Percentiles rank a stretch among this genome's conserved stretches.
These are phyloP conservation scores for Platorchestia sp. DNA, from an alignment of 1,140 invertebrate genomes.

Conservation along the genomic window DNA sequence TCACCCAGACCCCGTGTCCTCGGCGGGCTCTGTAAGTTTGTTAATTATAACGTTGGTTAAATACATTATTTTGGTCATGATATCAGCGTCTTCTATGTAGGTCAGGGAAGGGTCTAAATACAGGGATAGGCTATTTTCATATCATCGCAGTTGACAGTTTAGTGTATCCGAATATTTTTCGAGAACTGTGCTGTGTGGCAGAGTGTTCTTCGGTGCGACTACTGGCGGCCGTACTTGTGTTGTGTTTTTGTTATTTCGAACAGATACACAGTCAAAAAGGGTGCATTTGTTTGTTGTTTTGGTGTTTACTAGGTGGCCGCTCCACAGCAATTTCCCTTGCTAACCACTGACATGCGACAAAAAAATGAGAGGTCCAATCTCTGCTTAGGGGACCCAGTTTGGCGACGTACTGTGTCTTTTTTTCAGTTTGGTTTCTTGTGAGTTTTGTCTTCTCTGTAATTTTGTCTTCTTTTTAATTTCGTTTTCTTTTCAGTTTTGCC, in stretches of 20 bases:
- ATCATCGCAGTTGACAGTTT: background rate
- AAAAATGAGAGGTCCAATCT: too few relatives aligned
- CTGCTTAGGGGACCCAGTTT: too few relatives aligned
- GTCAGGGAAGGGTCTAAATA: background rate
- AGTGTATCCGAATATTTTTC: background rate
- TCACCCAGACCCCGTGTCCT: background rate
- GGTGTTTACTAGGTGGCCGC: background rate
- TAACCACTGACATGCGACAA: background rate
- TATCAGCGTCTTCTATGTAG: background rate
- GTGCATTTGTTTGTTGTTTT: background rate
- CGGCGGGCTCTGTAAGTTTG: background rate
- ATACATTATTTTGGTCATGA: background rate
- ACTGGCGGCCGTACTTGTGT: background rate
- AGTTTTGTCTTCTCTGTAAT: too few relatives aligned
- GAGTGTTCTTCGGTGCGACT: too few relatives aligned
- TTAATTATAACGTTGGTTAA: background rate
- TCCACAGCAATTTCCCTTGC: background rate
- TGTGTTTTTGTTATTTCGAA: background rate
- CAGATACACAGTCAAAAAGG: too few relatives aligned
- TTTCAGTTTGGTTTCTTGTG: too few relatives aligned
- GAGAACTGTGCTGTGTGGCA: too few relatives aligned
- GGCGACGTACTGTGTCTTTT: too few relatives aligned
- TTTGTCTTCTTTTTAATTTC: too few relatives aligned
- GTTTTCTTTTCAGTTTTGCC: too few relatives aligned
- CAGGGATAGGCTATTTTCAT: background rate